A percentile compares a stretch with the other conserved stretches of the same genome.
phyloP scores from a whole-genome alignment of 2,888 invertebrate genomes.

The Napeogenes inachia region DNA sequence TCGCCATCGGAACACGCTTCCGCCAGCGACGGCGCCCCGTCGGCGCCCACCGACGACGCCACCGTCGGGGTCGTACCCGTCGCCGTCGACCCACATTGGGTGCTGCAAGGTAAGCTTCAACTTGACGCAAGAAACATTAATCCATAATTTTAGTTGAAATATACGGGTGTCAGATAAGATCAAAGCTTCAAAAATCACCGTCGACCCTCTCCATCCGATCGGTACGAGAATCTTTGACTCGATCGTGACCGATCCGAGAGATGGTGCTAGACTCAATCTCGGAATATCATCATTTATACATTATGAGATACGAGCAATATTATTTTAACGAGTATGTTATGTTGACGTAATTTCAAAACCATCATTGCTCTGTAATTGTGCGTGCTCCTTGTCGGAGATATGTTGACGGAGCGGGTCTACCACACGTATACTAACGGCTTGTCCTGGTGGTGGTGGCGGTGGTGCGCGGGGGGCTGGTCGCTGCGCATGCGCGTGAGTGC shows the following conservation, averaged over 20 bases:
- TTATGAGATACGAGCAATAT: too few relatives aligned
- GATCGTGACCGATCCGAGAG: slow-evolving; percentile 49
- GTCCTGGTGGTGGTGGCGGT: slow-evolving; percentile 64
- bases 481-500: slow-evolving; percentile 97
- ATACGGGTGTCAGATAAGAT: slow-evolving; percentile 66
- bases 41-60: slow-evolving; percentile 74
- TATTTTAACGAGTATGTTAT: too few relatives aligned
- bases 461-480: slow-evolving; percentile 85
- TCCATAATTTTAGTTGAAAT: too few relatives aligned
- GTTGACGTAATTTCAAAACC: too few relatives aligned
- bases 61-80: slow-evolving; percentile 69
- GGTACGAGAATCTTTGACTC: slow-evolving; percentile 48
- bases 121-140: neutral
- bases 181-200: slow-evolving; percentile 71
- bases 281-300: slow-evolving; percentile 74
- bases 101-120: slow-evolving; percentile 42
- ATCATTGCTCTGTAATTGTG: too few relatives aligned
- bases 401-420: neutral
- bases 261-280: slow-evolving; percentile 75
- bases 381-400: neutral
- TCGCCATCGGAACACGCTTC: slow-evolving; percentile 97
- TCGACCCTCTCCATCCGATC: slow-evolving; percentile 58
- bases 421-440: slow-evolving; percentile 54
- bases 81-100: slow-evolving; percentile 69
- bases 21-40: slow-evolving; percentile 85